phyloP scores from a whole-genome alignment of 1,140 invertebrate genomes.

The Zaprionus gabonicus region DNA sequence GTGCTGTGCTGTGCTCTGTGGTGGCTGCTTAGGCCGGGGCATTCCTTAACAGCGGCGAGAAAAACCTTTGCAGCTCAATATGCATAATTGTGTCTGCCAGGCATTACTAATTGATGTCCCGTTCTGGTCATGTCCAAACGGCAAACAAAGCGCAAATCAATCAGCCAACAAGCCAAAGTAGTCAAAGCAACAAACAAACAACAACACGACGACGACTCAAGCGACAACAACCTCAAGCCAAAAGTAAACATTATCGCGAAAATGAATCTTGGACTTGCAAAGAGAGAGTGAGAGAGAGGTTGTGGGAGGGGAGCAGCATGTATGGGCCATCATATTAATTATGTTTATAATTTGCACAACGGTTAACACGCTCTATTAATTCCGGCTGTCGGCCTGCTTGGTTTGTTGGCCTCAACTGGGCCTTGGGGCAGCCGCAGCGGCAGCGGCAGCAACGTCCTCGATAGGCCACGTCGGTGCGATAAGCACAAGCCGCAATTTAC shows the following conservation, averaged over 20 bases:
- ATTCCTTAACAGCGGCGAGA: constrained; percentile 10
- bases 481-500: constrained; percentile 75
- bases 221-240: constrained; percentile 64
- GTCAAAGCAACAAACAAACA: constrained; percentile 46
- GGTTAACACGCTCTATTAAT: constrained; percentile 84
- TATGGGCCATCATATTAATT: constrained; percentile 80
- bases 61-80: constrained; percentile 38
- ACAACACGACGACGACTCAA: constrained; percentile 47
- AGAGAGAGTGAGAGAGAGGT: not conserved
- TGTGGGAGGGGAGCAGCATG: constrained; percentile 4
- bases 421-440: constrained; percentile 14
- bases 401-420: constrained; percentile 12
- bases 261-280: constrained; percentile 56
- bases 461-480: constrained; percentile 50
- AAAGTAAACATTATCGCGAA: constrained; percentile 77
- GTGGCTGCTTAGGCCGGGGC: constrained; percentile 15
- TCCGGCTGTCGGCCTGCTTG: constrained; percentile 41
- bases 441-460: constrained; percentile 24
- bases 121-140: constrained; percentile 65
- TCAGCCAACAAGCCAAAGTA: constrained; percentile 72
- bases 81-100: constrained; percentile 76
- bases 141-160: constrained; percentile 80
- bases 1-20: no score
- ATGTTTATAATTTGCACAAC: constrained; percentile 83
- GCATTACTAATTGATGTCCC: constrained; percentile 80